Percentiles rank a stretch among this genome's conserved stretches.
Evolutionary conservation across 2,113 vertebrate species (phyloP).

Genomic region (Colius striatus): DNA sequence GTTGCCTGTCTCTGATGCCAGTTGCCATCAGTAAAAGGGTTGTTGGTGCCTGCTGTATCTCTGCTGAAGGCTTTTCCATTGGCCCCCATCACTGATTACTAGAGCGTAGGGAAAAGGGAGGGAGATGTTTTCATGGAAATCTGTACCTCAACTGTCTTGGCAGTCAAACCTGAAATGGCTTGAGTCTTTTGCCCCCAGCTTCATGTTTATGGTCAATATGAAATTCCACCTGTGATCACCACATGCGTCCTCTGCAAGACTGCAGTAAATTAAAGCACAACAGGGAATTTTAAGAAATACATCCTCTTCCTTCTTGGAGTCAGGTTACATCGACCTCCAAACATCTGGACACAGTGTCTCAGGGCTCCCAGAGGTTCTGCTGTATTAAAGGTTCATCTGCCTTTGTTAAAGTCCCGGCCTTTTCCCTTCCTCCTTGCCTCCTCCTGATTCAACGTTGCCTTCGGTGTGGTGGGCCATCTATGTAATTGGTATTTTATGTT

Average conservation of each 20-base stretch:
- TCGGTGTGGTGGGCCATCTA: neutral
- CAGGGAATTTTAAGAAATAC: slow-evolving; percentile 53
- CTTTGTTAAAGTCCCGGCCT: slow-evolving; percentile 1
- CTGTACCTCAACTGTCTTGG: neutral
- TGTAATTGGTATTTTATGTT: neutral
- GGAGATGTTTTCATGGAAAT: slow-evolving; percentile 21
- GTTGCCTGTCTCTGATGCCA: neutral
- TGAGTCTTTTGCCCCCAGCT: neutral
- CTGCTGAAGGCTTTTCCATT: neutral
- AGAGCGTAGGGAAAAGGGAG: neutral
- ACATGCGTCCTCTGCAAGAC: slow-evolving; percentile 18
- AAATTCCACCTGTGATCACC: slow-evolving; percentile 62
- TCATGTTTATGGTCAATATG: slow-evolving; percentile 15
- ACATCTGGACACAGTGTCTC: slow-evolving; percentile 60
- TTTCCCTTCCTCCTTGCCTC: neutral
- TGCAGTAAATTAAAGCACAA: slow-evolving; percentile 56
- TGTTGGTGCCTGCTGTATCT: neutral
- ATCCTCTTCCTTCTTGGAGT: slow-evolving; percentile 69
- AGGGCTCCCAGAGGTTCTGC: slow-evolving; percentile 57
- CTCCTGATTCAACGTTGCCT: neutral
- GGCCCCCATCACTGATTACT: neutral
- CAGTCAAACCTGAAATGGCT: neutral
- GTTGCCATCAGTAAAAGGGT: neutral
- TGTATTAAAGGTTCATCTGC: slow-evolving; percentile 19
- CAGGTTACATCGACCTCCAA: slow-evolving; percentile 25